Evolutionary conservation across 2,888 invertebrate genomes (phyloP).

Genomic region (Protonemura montana): DNA sequence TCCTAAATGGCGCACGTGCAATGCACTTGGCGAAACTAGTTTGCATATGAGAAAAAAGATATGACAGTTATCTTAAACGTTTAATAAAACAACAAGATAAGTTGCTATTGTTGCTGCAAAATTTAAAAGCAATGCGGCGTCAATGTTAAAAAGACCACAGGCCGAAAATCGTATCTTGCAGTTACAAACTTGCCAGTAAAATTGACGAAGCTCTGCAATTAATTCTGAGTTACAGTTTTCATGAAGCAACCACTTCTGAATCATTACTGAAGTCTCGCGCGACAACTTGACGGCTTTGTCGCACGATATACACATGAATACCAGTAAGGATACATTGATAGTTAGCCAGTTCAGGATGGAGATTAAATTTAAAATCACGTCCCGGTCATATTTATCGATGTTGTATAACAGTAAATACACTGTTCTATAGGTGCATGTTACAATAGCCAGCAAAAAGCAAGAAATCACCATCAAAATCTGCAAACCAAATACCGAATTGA

Average conservation of each 20-base stretch:
- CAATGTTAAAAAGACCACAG: conserved; percentile 1
- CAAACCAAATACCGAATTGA: too few relatives aligned
- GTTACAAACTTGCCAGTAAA: neutral
- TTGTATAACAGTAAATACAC: neutral
- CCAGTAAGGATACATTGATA: neutral
- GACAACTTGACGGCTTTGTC: neutral
- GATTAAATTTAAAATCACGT: neutral
- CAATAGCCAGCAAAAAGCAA: neutral
- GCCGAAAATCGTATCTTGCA: neutral
- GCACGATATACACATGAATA: neutral
- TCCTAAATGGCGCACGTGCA: too few relatives aligned
- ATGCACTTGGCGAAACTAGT: too few relatives aligned
- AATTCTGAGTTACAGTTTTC: neutral
- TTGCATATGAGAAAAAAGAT: too few relatives aligned
- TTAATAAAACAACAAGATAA: neutral
- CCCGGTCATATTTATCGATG: too few relatives aligned
- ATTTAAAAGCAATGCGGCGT: neutral
- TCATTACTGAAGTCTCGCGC: neutral
- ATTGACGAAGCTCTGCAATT: neutral
- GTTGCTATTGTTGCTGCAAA: neutral
- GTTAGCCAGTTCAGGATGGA: neutral
- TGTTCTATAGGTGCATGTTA: neutral
- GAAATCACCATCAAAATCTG: too few relatives aligned
- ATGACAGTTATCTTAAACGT: neutral
- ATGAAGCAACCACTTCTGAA: neutral